These are phyloP conservation scores for Camelus dromedarius DNA, from an alignment of 2,113 vertebrate genomes.

Conservation along the genomic window DNA sequence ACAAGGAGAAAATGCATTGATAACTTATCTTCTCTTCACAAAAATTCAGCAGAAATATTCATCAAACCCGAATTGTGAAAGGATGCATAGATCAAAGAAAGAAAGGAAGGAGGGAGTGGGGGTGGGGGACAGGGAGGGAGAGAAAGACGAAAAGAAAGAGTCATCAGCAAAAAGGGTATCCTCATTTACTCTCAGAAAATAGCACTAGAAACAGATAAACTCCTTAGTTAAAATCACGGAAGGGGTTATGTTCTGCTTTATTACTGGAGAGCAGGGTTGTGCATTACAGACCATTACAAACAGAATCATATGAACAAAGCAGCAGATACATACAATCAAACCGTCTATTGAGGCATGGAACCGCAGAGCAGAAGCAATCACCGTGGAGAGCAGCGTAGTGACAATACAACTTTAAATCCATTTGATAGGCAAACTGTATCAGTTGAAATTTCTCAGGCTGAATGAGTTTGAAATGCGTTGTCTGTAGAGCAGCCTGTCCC, in stretches of 20 bases:
- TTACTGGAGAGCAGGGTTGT: slow-evolving; percentile 74
- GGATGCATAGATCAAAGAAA: slow-evolving; percentile 52
- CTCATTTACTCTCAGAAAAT: slow-evolving; percentile 60
- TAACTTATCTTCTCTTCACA: slow-evolving; percentile 65
- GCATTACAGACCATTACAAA: slow-evolving; percentile 81
- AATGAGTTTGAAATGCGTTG: slow-evolving; percentile 86
- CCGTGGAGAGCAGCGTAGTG: slow-evolving; percentile 80
- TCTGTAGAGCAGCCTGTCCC: slow-evolving; percentile 78
- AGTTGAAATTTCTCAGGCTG: slow-evolving; percentile 84
- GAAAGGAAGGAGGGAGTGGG: background rate
- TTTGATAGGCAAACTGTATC: slow-evolving; percentile 85
- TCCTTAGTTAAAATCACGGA: slow-evolving; percentile 73
- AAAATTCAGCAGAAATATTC: slow-evolving; percentile 68
- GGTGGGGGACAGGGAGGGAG: background rate
- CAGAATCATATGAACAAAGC: slow-evolving; percentile 79
- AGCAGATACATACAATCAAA: slow-evolving; percentile 85
- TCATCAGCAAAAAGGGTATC: background rate
- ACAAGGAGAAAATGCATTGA: slow-evolving; percentile 61
- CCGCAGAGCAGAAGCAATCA: slow-evolving; percentile 83
- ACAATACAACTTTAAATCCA: slow-evolving; percentile 87
- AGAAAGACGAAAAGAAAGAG: background rate
- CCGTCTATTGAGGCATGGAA: slow-evolving; percentile 86
- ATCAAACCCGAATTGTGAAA: slow-evolving; percentile 42
- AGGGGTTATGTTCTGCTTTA: slow-evolving; percentile 69
- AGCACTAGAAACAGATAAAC: background rate